Percentiles rank a stretch among this genome's conserved stretches.
phyloP scores from a whole-genome alignment of 1,140 invertebrate genomes.

The Rhysida immarginata region DNA sequence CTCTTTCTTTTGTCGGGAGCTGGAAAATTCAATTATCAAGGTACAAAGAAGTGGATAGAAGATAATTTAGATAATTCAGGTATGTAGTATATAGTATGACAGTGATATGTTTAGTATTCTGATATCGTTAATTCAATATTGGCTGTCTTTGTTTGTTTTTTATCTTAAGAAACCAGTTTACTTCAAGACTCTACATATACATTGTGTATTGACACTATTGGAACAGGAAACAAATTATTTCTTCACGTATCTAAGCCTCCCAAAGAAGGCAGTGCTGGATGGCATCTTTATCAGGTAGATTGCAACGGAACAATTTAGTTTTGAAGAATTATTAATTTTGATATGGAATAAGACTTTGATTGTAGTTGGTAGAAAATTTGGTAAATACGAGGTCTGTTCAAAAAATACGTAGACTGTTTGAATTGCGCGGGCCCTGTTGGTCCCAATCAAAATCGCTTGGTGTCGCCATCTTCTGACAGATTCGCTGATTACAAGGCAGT shows the following conservation, averaged over 20 bases:
- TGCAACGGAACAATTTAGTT: constrained; percentile 6
- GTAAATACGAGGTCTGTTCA: no score
- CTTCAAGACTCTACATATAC: constrained; percentile 70
- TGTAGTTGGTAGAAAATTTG: constrained; percentile 9
- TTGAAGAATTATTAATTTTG: constrained; percentile 2
- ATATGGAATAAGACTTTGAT: not conserved
- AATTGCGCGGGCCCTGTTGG: no score
- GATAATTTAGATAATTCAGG: constrained; percentile 75
- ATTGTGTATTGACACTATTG: constrained; percentile 78
- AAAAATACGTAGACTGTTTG: no score
- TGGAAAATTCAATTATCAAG: constrained; percentile 90
- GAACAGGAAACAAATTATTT: constrained; percentile 44
- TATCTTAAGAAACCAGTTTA: constrained; percentile 27
- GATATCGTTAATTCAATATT: not conserved
- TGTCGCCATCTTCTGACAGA: no score
- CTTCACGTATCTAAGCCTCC: constrained; percentile 95
- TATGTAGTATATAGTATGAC: constrained; percentile 30
- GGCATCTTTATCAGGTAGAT: constrained; percentile 48
- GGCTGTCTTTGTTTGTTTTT: no score
- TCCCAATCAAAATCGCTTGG: no score
- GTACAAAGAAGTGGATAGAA: constrained; percentile 91
- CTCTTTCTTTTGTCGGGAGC: constrained; percentile 80
- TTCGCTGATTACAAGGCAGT: no score
- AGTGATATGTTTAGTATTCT: constrained; percentile 3
- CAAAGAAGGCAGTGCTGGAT: constrained; percentile 59